These are phyloP conservation scores for Lanius collurio DNA, from an alignment of 2,113 vertebrate species.

Conservation along the genomic window DNA sequence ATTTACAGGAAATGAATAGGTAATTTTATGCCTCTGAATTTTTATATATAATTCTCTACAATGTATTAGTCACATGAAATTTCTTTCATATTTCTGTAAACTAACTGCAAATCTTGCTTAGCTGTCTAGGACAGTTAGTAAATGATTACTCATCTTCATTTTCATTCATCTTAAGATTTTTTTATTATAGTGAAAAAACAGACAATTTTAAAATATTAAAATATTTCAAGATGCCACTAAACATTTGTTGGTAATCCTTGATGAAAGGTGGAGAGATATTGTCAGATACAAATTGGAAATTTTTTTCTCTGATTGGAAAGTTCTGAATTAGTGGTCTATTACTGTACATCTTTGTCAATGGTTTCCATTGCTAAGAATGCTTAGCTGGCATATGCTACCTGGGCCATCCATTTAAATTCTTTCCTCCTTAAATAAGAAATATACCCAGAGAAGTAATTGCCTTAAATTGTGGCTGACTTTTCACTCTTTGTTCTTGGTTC, in stretches of 20 bases:
- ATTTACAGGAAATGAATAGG: background rate
- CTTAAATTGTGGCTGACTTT: background rate
- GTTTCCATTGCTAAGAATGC: background rate
- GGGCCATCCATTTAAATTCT: background rate
- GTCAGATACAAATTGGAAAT: background rate
- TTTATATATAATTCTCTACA: background rate
- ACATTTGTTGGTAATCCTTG: background rate
- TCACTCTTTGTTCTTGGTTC: background rate
- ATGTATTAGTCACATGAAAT: background rate
- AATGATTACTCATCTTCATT: background rate
- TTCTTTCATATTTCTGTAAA: background rate
- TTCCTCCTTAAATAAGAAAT: background rate
- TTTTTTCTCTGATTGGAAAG: background rate
- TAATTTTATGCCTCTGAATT: background rate
- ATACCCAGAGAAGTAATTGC: background rate
- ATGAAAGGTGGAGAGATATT: background rate
- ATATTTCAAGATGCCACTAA: background rate
- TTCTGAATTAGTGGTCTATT: background rate
- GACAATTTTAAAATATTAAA: background rate
- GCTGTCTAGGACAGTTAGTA: background rate
- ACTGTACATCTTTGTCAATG: background rate
- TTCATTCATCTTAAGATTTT: background rate
- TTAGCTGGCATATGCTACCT: background rate
- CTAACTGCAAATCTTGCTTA: background rate
- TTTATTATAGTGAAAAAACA: background rate